phyloP scores from a whole-genome alignment of 2,113 vertebrate species.

The Marmota monax region DNA sequence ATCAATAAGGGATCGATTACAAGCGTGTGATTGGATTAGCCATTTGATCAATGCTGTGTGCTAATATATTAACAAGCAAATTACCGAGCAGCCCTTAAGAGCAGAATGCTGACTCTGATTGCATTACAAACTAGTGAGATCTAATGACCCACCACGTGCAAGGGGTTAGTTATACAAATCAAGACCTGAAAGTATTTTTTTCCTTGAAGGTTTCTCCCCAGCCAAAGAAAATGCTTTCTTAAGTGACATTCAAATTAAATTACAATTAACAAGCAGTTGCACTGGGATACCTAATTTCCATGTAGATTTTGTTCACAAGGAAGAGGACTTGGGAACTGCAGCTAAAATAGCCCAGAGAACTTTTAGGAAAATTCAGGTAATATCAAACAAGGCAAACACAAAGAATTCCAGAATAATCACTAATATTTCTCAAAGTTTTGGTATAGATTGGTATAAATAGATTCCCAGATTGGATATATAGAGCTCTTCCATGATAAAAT shows the following conservation, averaged over 20 bases:
- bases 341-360: constrained; percentile 28
- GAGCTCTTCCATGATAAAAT: not conserved
- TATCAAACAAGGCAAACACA: not conserved
- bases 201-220: constrained; percentile 76
- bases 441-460: not conserved
- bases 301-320: not conserved
- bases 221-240: constrained; percentile 78
- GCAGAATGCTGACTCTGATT: constrained; percentile 89
- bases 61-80: constrained; percentile 99
- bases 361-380: constrained; percentile 9
- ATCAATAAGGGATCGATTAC: constrained; percentile 96
- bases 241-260: constrained; percentile 74
- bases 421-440: constrained; percentile 33
- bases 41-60: constrained; percentile 95
- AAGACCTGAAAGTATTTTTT: constrained; percentile 84
- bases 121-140: constrained; percentile 89
- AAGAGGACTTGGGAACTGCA: not conserved
- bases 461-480: not conserved
- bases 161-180: constrained; percentile 89
- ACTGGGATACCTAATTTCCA: constrained; percentile 68
- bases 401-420: not conserved
- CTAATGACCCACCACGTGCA: constrained; percentile 88
- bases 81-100: constrained; percentile 90
- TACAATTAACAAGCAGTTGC: constrained; percentile 50
- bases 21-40: constrained; percentile 97